Evolutionary conservation across 1,140 invertebrate genomes (phyloP).

Genomic region (Megathymus violae): DNA sequence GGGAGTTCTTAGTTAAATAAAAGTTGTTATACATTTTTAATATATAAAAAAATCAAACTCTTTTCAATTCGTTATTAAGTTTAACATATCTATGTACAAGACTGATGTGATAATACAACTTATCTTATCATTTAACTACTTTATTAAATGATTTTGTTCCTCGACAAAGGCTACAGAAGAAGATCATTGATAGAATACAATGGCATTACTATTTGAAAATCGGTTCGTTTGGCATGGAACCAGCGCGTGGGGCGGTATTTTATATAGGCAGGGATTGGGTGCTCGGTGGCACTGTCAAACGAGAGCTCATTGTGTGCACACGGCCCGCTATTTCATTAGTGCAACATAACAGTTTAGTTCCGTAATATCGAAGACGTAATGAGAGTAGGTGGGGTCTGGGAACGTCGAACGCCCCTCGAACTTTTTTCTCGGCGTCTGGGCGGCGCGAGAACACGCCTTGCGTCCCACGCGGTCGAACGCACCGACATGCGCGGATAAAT

Average conservation of each 20-base stretch:
- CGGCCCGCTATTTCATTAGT: slow-evolving; percentile 53
- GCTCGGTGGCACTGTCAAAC: slow-evolving; percentile 73
- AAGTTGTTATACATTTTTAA: no score
- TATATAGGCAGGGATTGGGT: slow-evolving; percentile 70
- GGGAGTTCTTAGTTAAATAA: no score
- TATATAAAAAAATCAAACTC: no score
- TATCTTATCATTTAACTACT: no score
- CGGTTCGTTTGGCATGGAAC: slow-evolving; percentile 57
- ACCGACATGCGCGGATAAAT: slow-evolving; percentile 51
- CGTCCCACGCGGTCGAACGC: slow-evolving; percentile 65
- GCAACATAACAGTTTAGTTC: slow-evolving; percentile 54
- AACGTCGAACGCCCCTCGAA: slow-evolving; percentile 67
- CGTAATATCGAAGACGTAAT: slow-evolving; percentile 75
- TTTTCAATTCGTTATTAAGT: no score
- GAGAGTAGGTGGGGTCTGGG: slow-evolving; percentile 76
- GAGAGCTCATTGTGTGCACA: slow-evolving; percentile 70
- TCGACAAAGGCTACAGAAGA: no score
- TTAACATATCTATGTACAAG: no score
- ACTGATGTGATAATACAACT: no score
- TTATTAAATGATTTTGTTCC: no score
- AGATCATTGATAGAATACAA: no score
- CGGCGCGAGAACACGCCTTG: slow-evolving; percentile 73
- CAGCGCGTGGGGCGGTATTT: slow-evolving; percentile 70
- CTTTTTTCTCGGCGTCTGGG: slow-evolving; percentile 73
- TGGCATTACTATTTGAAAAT: slow-evolving; percentile 37